These are phyloP conservation scores for Meteorus cinctellus DNA, from an alignment of 2,888 invertebrate species.

Conservation along the genomic window DNA sequence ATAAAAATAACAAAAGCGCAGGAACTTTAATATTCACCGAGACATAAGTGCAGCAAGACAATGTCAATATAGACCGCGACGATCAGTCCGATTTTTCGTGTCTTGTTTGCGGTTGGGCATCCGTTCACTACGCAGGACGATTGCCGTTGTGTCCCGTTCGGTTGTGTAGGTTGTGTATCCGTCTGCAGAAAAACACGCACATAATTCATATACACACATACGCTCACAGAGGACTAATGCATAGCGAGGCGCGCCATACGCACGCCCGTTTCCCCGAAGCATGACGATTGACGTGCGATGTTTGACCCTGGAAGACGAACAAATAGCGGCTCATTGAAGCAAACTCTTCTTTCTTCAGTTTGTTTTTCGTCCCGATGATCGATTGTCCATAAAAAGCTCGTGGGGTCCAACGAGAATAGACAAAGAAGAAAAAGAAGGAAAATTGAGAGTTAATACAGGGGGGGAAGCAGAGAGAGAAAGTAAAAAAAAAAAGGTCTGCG, in stretches of 20 bases:
- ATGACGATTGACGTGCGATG: slow-evolving; percentile 30
- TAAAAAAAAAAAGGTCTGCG: not conserved
- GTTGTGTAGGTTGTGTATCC: not conserved
- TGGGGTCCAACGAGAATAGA: not conserved
- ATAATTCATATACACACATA: not conserved
- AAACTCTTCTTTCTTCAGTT: slow-evolving; percentile 37
- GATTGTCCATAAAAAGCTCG: slow-evolving; percentile 32
- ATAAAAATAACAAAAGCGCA: not conserved
- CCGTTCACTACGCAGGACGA: slow-evolving; percentile 10
- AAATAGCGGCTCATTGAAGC: slow-evolving; percentile 36
- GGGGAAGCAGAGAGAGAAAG: not conserved
- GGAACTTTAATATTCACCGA: not conserved
- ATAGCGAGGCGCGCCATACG: slow-evolving; percentile 16
- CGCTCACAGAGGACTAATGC: not conserved
- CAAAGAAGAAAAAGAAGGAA: not conserved
- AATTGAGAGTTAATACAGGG: not conserved
- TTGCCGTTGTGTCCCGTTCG: slow-evolving; percentile 4
- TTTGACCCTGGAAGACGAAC: slow-evolving; percentile 42
- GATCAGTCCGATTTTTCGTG: slow-evolving; percentile 12
- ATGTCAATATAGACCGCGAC: not conserved
- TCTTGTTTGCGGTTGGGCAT: slow-evolving; percentile 33
- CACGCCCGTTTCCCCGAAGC: slow-evolving; percentile 35
- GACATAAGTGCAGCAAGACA: not conserved
- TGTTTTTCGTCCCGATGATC: slow-evolving; percentile 40
- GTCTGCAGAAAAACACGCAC: slow-evolving; percentile 13